These are phyloP conservation scores for Pan paniscus DNA, from an alignment of 2,113 vertebrate species.

Conservation along the genomic window DNA sequence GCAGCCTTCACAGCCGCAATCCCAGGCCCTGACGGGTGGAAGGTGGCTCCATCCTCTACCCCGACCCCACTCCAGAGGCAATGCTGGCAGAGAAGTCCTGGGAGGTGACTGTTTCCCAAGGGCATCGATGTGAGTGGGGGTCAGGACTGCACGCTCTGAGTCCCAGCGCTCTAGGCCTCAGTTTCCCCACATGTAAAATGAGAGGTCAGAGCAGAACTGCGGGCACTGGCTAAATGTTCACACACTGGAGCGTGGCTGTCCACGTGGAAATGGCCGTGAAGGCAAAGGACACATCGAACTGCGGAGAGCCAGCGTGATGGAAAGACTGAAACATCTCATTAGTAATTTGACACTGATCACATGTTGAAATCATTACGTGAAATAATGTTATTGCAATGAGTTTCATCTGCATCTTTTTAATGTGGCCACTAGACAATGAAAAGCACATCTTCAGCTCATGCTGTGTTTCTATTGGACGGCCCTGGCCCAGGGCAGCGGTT, in stretches of 20 bases:
- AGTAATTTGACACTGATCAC: not conserved
- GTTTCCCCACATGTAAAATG: not conserved
- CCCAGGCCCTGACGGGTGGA: too few relatives aligned
- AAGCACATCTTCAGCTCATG: too few relatives aligned
- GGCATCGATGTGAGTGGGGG: not conserved
- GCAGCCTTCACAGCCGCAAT: not conserved
- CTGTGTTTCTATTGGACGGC: not conserved
- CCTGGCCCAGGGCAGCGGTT: not conserved
- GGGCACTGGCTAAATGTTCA: not conserved
- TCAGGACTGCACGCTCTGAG: too few relatives aligned
- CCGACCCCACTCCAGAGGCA: not conserved
- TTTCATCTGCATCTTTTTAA: not conserved
- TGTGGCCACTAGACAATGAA: too few relatives aligned
- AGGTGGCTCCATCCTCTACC: not conserved
- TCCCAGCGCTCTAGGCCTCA: not conserved
- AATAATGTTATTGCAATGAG: not conserved
- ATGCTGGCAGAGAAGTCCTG: too few relatives aligned
- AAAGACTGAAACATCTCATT: not conserved
- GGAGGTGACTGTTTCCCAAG: not conserved
- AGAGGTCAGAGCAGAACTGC: accelerated
- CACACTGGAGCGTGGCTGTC: accelerated
- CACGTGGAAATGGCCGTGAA: not conserved
- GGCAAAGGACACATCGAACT: not conserved
- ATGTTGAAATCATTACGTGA: too few relatives aligned
- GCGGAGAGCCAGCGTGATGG: not conserved